Base-by-base conservation (phyloP, 2,113 vertebrate genomes). In the Trochalopteron elliotii region DNA sequence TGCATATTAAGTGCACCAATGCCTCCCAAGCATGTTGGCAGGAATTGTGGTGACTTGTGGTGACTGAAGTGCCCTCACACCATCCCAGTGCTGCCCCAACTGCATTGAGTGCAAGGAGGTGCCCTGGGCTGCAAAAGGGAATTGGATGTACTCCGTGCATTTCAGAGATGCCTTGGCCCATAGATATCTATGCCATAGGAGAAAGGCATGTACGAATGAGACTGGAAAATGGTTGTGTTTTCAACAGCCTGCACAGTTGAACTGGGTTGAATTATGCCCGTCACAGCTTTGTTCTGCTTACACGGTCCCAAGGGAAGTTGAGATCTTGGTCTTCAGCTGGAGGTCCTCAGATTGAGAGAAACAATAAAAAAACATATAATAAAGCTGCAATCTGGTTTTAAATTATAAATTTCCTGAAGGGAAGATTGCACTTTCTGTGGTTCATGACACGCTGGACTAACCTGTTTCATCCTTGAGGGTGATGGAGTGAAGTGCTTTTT, bases 1-100 rank as follows among this genome's bases (percentile, higher is more conserved):
- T 31, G 4, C 24, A 12, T 2, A 2, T 57, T 27, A 84, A 77
- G 5, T 0, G 8, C 42, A 69, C 5, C 0, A 5, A 31, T 0
- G 2, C 5, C 11, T 4, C 0, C 0, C 0, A 0, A 44, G 27
- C 1, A 0, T 42, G 5, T 12, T 1, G 0, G 4, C 20, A 69
- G 50, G 20, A 21, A 10, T 7, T 68, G 8, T 33, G 31, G 19
- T 33, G 52, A 55, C 23, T 15, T 44, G 42, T 44, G 42, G 42
- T 44, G 42, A 44, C 16, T 60, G 11, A 69, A 56, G 10, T 42
- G 56, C 28, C 67, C 13, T 79, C 17, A 21, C 0, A 0, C 10
- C 27, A 50, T 12, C 8, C 30, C 50, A 56, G 13, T 17, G 22
- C 49, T 68, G 15, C 18, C 23, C 42, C 2, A 1, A 2, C 15